These are phyloP conservation scores for Mionectes macconnelli DNA, from an alignment of 2,113 vertebrate species.

Conservation along the genomic window DNA sequence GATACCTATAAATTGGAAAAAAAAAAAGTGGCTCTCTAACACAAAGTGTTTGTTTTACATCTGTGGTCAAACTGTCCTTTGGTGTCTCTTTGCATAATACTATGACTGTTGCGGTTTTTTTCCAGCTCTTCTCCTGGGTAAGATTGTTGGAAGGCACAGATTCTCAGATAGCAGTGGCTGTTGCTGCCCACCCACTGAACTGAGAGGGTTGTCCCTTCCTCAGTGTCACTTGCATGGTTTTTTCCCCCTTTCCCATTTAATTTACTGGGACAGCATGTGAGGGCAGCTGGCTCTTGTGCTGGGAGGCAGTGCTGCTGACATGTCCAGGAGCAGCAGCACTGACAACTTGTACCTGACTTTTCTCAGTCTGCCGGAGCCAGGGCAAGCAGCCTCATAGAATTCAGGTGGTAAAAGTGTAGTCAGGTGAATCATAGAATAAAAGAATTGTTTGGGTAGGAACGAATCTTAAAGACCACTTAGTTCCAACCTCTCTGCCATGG, in stretches of 20 bases:
- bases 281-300: not conserved
- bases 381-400: not conserved
- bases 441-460: not conserved
- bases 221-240: not conserved
- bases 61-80: not conserved
- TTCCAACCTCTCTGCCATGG: not conserved
- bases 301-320: not conserved
- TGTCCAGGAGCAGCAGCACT: not conserved
- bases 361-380: not conserved
- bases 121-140: not conserved
- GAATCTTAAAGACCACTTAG: not conserved
- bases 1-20: not conserved
- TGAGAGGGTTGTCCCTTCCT: not conserved
- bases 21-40: not conserved
- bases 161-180: fast-evolving
- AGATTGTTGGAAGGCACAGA: fast-evolving
- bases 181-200: not conserved
- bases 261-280: not conserved
- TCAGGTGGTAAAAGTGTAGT: not conserved
- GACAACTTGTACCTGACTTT: not conserved
- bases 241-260: not conserved
- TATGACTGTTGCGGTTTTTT: too few species aligned
- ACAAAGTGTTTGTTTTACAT: not conserved
- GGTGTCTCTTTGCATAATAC: not conserved
- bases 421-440: not conserved